phyloP scores from a whole-genome alignment of 2,797 vertebrate genomes.

The Molothrus aeneus region DNA sequence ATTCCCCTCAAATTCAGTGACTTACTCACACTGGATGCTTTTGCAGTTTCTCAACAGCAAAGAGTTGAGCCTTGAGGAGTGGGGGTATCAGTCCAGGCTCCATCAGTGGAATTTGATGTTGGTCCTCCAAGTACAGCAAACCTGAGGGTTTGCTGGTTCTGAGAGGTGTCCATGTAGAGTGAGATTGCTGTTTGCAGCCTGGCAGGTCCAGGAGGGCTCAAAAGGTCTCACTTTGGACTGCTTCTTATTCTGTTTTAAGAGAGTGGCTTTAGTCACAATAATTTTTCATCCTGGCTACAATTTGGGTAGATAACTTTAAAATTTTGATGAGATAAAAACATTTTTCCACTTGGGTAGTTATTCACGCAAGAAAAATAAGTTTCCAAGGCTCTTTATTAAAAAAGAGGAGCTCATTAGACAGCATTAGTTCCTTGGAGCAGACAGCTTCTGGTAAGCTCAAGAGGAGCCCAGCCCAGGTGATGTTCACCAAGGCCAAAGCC shows the following conservation, averaged over 20 bases:
- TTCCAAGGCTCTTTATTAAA: background rate
- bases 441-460: background rate
- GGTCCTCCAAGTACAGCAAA: no score
- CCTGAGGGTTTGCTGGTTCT: background rate
- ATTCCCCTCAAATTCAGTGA: background rate
- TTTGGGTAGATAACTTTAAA: background rate
- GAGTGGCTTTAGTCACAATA: background rate
- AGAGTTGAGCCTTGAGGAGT: background rate
- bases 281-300: background rate
- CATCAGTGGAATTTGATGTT: fast-evolving
- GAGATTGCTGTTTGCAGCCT: background rate
- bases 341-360: background rate
- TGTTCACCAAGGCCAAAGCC: background rate
- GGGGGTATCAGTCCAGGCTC: background rate
- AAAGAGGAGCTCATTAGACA: background rate
- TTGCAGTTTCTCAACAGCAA: no score
- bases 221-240: background rate
- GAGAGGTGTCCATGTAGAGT: background rate
- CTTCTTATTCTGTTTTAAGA: fast-evolving
- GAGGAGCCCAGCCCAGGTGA: background rate
- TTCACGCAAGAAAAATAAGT: background rate
- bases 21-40: background rate
- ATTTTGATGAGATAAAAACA: background rate
- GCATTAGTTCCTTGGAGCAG: background rate
- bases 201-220: no score